Evolutionary conservation across 2,797 vertebrate genomes (phyloP).

Genomic region (Lates japonicus): DNA sequence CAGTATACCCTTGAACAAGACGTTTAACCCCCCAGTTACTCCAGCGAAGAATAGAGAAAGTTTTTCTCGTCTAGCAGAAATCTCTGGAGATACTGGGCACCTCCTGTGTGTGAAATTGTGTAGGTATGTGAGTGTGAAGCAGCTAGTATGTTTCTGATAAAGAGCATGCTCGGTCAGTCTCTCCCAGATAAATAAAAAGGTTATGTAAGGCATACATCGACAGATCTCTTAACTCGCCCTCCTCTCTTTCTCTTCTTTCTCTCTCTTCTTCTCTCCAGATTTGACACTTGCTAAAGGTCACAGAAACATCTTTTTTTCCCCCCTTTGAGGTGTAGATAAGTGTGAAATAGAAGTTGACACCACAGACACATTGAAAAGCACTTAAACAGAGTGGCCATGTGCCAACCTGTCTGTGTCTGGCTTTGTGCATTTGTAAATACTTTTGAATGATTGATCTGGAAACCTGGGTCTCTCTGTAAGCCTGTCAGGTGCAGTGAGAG

Average conservation of each 20-base stretch:
- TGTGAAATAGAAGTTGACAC: constrained; percentile 87
- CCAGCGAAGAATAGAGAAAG: constrained; percentile 31
- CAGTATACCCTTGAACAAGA: constrained; percentile 36
- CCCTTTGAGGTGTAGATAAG: constrained; percentile 83
- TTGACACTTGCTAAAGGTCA: constrained; percentile 84
- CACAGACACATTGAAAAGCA: constrained; percentile 84
- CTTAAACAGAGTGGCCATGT: constrained; percentile 81
- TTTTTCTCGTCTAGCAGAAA: constrained; percentile 48
- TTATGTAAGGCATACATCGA: constrained; percentile 70
- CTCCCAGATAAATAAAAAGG: constrained; percentile 72
- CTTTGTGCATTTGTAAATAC: constrained; percentile 85
- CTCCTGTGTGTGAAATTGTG: constrained; percentile 58
- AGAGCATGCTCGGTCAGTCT: constrained; percentile 66
- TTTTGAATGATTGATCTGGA: constrained; percentile 83
- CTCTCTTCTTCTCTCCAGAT: constrained; percentile 69
- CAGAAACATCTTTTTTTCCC: constrained; percentile 77
- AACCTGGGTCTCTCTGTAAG: constrained; percentile 63
- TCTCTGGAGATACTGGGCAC: constrained; percentile 37
- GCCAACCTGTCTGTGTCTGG: constrained; percentile 76
- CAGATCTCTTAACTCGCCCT: constrained; percentile 68
- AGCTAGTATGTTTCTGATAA: constrained; percentile 69
- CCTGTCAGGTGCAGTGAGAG: constrained; percentile 61
- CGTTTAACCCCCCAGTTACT: not conserved
- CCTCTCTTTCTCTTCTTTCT: constrained; percentile 43
- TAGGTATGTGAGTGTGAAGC: constrained; percentile 44